A percentile compares a stretch with the other conserved stretches of the same genome.
Evolutionary conservation across 2,113 vertebrate genomes (phyloP).

Genomic region (Nymphicus hollandicus): DNA sequence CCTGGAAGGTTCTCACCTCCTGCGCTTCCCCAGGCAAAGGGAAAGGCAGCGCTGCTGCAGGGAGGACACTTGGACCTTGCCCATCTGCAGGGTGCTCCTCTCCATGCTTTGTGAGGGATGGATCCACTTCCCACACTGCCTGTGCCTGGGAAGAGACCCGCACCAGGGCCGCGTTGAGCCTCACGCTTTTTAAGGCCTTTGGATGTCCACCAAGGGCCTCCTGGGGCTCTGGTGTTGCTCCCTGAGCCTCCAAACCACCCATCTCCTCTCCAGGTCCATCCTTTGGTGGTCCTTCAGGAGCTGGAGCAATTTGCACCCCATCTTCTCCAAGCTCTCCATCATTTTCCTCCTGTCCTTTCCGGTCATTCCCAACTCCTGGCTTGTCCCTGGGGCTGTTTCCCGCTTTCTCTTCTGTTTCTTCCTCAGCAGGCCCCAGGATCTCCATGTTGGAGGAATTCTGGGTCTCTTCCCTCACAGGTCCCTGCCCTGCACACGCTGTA

Average conservation of each 20-base stretch:
- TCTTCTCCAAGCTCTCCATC: background rate
- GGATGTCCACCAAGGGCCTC: background rate
- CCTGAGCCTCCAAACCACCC: background rate
- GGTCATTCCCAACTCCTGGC: background rate
- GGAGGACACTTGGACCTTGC: background rate
- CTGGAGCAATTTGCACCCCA: background rate
- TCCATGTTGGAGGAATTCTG: background rate
- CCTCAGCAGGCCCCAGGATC: fast-evolving
- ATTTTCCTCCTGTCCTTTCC: background rate
- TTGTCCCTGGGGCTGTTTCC: background rate
- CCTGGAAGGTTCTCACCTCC: background rate
- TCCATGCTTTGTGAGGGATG: background rate
- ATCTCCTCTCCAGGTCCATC: background rate
- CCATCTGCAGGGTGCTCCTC: background rate
- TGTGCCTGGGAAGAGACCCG: background rate
- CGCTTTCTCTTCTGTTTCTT: background rate
- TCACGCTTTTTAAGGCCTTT: background rate
- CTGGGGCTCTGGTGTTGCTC: background rate
- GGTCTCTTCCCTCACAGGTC: background rate
- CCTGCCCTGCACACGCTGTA: background rate
- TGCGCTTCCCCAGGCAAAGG: background rate
- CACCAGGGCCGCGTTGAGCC: background rate
- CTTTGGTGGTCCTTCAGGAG: background rate
- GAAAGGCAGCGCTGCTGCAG: background rate
- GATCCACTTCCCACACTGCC: background rate